phyloP scores from a whole-genome alignment of 2,888 invertebrate genomes.

The Tanypteryx hageni region DNA sequence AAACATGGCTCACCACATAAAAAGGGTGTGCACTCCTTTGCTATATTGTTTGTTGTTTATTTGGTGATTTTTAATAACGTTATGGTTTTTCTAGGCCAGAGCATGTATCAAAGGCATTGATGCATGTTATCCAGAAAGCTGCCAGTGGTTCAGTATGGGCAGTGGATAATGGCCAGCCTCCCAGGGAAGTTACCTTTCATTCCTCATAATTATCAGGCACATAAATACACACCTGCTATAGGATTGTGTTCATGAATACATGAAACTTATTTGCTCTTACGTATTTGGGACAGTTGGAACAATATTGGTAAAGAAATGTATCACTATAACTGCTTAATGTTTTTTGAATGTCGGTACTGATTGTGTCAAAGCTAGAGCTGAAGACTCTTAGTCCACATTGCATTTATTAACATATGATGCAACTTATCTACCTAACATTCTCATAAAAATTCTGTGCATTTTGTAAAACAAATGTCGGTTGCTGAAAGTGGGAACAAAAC shows the following conservation, averaged over 20 bases:
- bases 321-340: conserved; percentile 57
- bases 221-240: conserved; percentile 55
- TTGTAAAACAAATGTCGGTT: conserved; percentile 50
- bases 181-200: conserved; percentile 77
- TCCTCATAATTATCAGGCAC: conserved; percentile 58
- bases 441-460: conserved; percentile 34
- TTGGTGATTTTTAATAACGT: too few species aligned
- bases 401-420: conserved; percentile 51
- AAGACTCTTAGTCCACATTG: conserved; percentile 44
- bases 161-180: conserved; percentile 82
- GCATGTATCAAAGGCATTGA: conserved; percentile 82
- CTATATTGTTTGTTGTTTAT: too few species aligned
- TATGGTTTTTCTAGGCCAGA: conserved; percentile 79
- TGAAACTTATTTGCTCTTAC: conserved; percentile 51
- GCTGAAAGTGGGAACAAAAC: conserved; percentile 50
- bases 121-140: conserved; percentile 82
- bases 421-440: conserved; percentile 47
- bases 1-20: too few species aligned
- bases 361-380: conserved; percentile 56
- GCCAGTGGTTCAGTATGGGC: conserved; percentile 86
- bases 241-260: conserved; percentile 59
- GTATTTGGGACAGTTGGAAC: conserved; percentile 49
- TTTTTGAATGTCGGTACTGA: conserved; percentile 54
- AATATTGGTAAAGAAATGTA: conserved; percentile 55
- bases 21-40: too few species aligned